Evolutionary conservation across 2,797 vertebrate species (phyloP).

Genomic region (Siniperca scherzeri): DNA sequence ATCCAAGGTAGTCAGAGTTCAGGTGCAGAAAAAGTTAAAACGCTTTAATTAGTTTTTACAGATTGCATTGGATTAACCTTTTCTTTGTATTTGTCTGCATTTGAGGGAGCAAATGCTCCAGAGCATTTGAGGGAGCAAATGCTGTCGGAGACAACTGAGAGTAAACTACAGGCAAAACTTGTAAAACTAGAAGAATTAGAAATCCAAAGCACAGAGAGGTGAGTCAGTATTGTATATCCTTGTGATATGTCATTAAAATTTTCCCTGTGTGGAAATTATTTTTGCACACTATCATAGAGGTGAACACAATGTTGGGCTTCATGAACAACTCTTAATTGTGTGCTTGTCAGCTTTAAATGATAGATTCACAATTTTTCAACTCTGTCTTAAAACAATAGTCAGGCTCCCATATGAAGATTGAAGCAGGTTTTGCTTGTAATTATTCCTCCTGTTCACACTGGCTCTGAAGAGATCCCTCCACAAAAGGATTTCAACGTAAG

Average conservation of each 20-base stretch:
- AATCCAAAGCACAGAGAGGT: background rate
- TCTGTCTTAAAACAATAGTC: no score
- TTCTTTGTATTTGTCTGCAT: background rate
- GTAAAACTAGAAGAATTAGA: slow-evolving; percentile 42
- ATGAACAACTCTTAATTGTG: no score
- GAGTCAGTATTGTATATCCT: background rate
- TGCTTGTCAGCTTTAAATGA: no score
- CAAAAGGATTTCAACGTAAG: background rate
- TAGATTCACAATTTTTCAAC: no score
- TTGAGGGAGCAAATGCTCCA: background rate
- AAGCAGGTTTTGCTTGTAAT: no score
- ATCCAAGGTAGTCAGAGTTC: background rate
- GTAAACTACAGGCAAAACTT: background rate
- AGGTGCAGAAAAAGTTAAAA: background rate
- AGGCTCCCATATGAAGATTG: no score
- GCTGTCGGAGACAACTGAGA: background rate
- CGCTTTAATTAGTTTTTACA: background rate
- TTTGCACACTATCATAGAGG: background rate
- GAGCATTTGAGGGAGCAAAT: background rate
- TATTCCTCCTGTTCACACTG: no score
- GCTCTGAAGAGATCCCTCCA: no score
- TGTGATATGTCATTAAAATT: background rate
- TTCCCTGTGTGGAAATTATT: background rate
- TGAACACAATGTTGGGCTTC: background rate
- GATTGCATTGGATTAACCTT: background rate